Evolutionary conservation across 2,113 vertebrate species (phyloP), one percentile per base, ranked within the genome.

Genomic region (Plotosus lineatus): DNA sequence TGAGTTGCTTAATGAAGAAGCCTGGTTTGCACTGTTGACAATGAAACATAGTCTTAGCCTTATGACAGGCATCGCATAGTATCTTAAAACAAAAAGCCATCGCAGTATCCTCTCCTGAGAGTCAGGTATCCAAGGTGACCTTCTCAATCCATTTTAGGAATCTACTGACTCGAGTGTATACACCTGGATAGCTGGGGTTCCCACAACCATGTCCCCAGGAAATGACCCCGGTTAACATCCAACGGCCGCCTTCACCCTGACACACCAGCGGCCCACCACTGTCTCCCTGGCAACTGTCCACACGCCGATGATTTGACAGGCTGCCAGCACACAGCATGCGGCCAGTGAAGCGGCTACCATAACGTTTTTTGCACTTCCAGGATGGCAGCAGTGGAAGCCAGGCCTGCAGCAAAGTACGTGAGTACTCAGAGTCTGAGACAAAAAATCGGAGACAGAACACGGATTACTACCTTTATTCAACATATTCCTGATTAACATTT

Each of bases 151-250:
- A 97, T 31, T 92, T 89, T 50, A 94, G 87, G 0, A 95, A 97
- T 85, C 93, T 95, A 90, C 92, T 94, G 79, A 97, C 95, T 38
- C 94, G 94, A 1, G 95, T 96, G 89, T 96, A 97, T 51, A 96
- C 95, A 4, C 95, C 95, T 0, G 95, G 95, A 3, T 92, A 97
- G n/a, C 92, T 91, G 53, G 95, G 95, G 80, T 93, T 90, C 9
- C 95, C 95, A 46, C 95, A 97, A 71, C 95, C 95, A 0, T 96
- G 95, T 31, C 95, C 95, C 95, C 95, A 97, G 21, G 95, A 96
- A 78, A 95, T 96, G 85, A 97, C 88, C 15, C 95, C 95, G 28
- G 93, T 90, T 81, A 96, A 93, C 68, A 94, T 90, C 95, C 95
- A 96, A 15, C 86, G 94, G 5, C 94, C 94, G 0, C 87, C 89